Conservation (phyloP, 2,888 invertebrate genomes). For the Chloroclystis v-ata region DNA sequence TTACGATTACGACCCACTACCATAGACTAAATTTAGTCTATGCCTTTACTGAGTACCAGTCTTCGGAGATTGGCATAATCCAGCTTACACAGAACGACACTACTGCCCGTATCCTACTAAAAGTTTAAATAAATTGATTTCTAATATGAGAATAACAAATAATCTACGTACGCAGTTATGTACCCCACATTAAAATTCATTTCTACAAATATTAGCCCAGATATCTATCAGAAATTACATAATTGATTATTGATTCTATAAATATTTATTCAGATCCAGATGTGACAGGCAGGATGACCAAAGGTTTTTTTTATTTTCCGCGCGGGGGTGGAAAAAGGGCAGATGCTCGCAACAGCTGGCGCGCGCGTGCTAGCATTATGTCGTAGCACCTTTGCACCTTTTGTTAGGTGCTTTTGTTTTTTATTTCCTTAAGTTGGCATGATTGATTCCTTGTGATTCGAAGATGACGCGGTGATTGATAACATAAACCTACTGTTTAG, state of each 20-base stretch:
- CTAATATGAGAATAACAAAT: too few species aligned
- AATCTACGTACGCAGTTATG: too few species aligned
- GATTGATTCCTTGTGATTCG: constrained; percentile 31
- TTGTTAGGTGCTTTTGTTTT: constrained; percentile 39
- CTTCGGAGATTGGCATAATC: too few species aligned
- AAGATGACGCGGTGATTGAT: constrained; percentile 26
- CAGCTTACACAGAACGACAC: too few species aligned
- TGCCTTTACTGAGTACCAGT: too few species aligned
- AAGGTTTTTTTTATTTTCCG: constrained; percentile 20
- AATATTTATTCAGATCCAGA: constrained; percentile 23
- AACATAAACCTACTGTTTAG: constrained; percentile 11
- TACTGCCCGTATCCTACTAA: too few species aligned
- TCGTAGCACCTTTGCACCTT: constrained; percentile 46
- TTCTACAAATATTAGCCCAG: constrained; percentile 6
- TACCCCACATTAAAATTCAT: not conserved
- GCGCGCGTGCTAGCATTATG: constrained; percentile 36
- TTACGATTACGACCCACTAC: too few species aligned
- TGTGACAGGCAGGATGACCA: constrained; percentile 36
- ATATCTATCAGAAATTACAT: constrained; percentile 5
- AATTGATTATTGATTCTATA: constrained; percentile 6
- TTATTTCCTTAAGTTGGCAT: constrained; percentile 28
- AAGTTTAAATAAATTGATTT: too few species aligned
- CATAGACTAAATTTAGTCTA: too few species aligned
- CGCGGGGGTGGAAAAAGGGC: constrained; percentile 32
- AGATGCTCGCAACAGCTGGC: constrained; percentile 51